Percentiles rank a stretch among this genome's conserved stretches.
Evolutionary conservation across 2,797 vertebrate species (phyloP).

Genomic region (Semotilus atromaculatus): DNA sequence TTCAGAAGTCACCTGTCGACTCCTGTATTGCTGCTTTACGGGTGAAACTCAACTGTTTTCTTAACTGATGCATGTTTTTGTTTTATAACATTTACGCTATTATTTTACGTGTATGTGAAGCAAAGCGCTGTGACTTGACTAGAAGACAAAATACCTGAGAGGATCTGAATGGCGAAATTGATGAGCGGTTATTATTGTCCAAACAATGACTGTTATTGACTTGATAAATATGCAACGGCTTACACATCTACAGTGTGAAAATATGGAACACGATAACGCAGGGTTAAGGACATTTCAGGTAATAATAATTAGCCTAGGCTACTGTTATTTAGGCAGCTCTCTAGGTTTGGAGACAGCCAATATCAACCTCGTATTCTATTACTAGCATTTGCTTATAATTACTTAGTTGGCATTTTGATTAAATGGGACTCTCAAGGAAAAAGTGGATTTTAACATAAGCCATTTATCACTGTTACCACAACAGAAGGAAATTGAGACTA

Average conservation of each 20-base stretch:
- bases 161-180: not conserved
- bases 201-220: not conserved
- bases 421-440: constrained; percentile 35
- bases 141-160: not conserved
- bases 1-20: not conserved
- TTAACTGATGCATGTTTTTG: not conserved
- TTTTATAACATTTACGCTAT: not conserved
- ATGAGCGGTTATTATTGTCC: not conserved
- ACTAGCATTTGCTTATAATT: constrained; percentile 19
- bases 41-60: not conserved
- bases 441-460: constrained; percentile 38
- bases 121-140: not conserved
- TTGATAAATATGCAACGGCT: not conserved
- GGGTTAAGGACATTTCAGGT: not conserved
- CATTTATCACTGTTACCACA: constrained; percentile 33
- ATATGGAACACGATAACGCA: not conserved
- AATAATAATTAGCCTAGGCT: not conserved
- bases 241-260: not conserved
- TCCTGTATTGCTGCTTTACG: not conserved
- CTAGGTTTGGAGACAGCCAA: not conserved
- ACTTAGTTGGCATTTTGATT: constrained; percentile 23
- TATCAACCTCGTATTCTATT: not conserved
- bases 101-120: not conserved
- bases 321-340: not conserved
- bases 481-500: constrained; percentile 46